A percentile compares a stretch with the other conserved stretches of the same genome.
Conservation (phyloP, 2,113 vertebrate species). For the Tupaia tana region DNA sequence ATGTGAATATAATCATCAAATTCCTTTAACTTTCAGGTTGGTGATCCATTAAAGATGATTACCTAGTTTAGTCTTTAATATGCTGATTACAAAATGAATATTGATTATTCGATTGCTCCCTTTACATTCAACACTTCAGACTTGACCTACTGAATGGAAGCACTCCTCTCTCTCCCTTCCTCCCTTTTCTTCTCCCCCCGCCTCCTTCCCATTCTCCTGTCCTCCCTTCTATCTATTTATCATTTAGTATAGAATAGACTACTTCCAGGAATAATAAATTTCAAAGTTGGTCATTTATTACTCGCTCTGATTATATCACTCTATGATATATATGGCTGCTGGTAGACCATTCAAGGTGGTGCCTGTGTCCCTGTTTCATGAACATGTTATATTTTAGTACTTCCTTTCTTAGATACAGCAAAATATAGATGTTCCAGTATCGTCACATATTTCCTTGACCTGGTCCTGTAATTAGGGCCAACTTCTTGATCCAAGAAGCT, state of each 20-base stretch:
- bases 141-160: neutral
- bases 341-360: neutral
- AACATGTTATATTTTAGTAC: neutral
- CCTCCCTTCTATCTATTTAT: neutral
- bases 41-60: neutral
- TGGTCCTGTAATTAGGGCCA: neutral
- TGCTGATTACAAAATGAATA: neutral
- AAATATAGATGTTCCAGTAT: neutral
- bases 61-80: neutral
- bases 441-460: neutral
- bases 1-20: neutral
- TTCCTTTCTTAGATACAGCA: neutral
- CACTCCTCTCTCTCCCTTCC: too few species aligned
- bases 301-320: neutral
- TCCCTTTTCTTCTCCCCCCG: too few species aligned
- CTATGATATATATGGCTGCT: neutral
- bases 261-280: too few species aligned
- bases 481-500: neutral
- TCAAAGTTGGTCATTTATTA: neutral
- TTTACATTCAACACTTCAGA: neutral
- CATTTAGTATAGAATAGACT: neutral
- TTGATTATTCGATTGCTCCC: neutral
- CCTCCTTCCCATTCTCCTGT: too few species aligned
- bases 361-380: neutral
- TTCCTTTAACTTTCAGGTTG: neutral